phyloP scores from a whole-genome alignment of 2,797 vertebrate species.

The Pachyuromys duprasi region DNA sequence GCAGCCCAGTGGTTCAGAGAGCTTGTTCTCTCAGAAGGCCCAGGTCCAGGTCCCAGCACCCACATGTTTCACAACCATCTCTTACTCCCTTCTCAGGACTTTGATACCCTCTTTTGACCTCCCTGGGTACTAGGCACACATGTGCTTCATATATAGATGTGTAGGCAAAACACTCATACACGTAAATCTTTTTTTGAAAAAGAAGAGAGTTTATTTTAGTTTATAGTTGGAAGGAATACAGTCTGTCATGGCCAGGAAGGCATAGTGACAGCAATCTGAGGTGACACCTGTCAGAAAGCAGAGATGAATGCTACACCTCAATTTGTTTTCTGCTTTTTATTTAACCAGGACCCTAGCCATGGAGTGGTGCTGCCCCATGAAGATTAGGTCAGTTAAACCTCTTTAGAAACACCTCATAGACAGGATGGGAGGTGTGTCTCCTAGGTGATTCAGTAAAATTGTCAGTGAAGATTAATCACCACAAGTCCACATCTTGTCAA shows the following conservation, averaged over 20 bases:
- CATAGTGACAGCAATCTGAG: too few relatives aligned
- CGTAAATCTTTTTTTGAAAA: background rate
- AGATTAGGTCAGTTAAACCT: background rate
- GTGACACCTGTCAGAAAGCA: background rate
- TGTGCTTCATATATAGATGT: background rate
- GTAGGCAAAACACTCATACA: background rate
- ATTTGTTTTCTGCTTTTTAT: background rate
- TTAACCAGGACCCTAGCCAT: background rate
- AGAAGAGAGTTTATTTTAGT: background rate
- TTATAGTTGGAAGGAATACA: background rate
- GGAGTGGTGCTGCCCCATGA: background rate
- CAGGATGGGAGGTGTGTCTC: background rate
- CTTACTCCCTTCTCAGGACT: background rate
- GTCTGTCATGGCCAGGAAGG: background rate
- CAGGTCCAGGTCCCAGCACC: background rate
- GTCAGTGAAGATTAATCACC: background rate
- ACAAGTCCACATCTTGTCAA: background rate
- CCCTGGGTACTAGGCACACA: background rate
- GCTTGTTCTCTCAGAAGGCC: background rate
- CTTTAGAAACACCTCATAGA: background rate
- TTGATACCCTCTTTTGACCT: background rate
- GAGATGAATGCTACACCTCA: background rate
- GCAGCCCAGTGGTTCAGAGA: background rate
- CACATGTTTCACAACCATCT: background rate
- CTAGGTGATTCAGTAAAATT: background rate